phyloP scores from a whole-genome alignment of 2,888 invertebrate species.

The Mimachlamys varia region DNA sequence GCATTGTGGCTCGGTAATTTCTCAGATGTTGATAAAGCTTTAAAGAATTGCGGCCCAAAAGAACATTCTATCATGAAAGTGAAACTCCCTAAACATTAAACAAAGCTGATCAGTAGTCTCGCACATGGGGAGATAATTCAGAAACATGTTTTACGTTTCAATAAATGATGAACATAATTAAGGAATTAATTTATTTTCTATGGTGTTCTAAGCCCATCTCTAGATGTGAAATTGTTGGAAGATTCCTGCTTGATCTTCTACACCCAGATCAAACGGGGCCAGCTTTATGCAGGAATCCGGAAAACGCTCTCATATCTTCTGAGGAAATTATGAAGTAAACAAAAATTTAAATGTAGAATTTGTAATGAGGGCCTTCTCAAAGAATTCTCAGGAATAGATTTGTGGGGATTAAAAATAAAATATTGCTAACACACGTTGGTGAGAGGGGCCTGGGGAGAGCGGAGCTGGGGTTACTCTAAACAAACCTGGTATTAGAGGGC shows the following conservation, averaged over 20 bases:
- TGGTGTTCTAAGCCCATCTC: constrained; percentile 18
- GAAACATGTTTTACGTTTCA: constrained; percentile 23
- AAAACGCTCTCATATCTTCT: constrained; percentile 31
- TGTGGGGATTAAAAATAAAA: constrained; percentile 6
- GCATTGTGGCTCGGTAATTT: background rate
- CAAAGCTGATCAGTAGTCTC: background rate
- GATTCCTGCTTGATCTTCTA: background rate
- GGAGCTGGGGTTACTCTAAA: background rate
- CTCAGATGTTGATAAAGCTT: background rate
- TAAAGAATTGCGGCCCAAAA: background rate
- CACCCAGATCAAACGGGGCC: background rate
- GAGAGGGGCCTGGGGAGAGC: background rate
- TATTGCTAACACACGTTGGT: background rate
- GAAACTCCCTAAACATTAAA: background rate
- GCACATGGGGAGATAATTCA: background rate
- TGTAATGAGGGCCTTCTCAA: constrained; percentile 12
- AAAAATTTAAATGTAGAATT: constrained; percentile 16
- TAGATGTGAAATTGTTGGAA: background rate
- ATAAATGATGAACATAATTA: background rate
- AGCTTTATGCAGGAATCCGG: background rate
- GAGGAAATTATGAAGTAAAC: constrained; percentile 12
- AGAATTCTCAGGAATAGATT: constrained; percentile 19
- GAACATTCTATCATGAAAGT: constrained; percentile 15
- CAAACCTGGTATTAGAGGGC: background rate
- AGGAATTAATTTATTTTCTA: constrained; percentile 18